Conservation (phyloP, 2,113 vertebrate species). For the Pseudonaja textilis region DNA sequence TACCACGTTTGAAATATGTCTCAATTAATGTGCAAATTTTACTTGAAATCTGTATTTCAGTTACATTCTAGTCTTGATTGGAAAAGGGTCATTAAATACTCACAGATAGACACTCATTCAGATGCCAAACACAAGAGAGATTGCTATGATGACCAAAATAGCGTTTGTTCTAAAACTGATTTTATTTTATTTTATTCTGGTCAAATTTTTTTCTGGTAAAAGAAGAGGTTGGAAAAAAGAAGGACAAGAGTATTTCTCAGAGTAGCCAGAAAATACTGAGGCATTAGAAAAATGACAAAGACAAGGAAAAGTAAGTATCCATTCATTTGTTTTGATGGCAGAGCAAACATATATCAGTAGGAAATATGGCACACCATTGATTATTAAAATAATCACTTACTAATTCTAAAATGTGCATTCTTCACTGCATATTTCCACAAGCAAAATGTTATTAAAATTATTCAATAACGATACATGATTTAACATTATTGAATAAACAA, state of each 20-base stretch:
- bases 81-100: background rate
- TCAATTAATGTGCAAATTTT: background rate
- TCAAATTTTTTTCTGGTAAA: background rate
- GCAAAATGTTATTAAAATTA: background rate
- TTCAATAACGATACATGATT: background rate
- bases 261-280: background rate
- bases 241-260: background rate
- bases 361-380: background rate
- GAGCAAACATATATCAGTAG: background rate
- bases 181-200: background rate
- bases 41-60: background rate
- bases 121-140: background rate
- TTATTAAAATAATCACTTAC: background rate
- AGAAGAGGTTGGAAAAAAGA: background rate
- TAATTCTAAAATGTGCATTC: background rate
- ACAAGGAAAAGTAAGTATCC: constrained; percentile 12
- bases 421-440: background rate
- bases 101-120: background rate
- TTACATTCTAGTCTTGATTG: background rate
- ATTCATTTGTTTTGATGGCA: background rate
- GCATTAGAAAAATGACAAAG: background rate
- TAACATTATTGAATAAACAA: background rate
- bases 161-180: background rate
- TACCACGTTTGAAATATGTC: background rate
- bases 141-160: background rate